Percentiles rank a stretch among this genome's conserved stretches.
Evolutionary conservation across 2,888 invertebrate species (phyloP).

Genomic region (Proisotoma minuta): DNA sequence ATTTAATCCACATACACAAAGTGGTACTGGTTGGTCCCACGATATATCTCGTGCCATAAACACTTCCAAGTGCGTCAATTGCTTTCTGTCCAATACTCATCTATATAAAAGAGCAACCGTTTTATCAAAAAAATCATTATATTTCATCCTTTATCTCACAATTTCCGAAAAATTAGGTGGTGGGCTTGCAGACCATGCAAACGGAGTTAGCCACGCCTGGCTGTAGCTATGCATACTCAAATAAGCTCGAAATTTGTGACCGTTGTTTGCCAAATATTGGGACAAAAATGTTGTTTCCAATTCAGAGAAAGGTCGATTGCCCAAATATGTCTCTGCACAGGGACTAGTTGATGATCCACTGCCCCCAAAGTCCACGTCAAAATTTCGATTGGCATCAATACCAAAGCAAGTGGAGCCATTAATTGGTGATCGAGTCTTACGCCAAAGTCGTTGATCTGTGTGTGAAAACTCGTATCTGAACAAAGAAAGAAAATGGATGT

Average conservation of each 20-base stretch:
- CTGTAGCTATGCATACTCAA: neutral
- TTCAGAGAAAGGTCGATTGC: slow-evolving; percentile 68
- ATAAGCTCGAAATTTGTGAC: neutral
- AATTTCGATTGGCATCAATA: slow-evolving; percentile 72
- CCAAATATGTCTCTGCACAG: slow-evolving; percentile 69
- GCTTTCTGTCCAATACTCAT: neutral
- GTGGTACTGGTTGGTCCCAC: neutral
- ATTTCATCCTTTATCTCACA: too few species aligned
- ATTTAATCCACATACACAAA: neutral
- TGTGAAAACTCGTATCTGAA: neutral
- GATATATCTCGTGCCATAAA: neutral
- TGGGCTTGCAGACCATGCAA: slow-evolving; percentile 56
- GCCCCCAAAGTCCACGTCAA: slow-evolving; percentile 67
- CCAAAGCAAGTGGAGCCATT: neutral
- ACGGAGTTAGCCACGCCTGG: slow-evolving; percentile 64
- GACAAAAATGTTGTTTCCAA: slow-evolving; percentile 50
- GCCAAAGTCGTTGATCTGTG: slow-evolving; percentile 65
- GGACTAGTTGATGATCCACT: slow-evolving; percentile 64
- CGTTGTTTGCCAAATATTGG: neutral
- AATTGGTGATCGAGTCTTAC: slow-evolving; percentile 58
- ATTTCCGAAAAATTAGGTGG: neutral
- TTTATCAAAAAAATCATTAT: too few species aligned
- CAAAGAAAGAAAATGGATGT: neutral
- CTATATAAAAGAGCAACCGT: neutral
- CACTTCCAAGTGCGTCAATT: neutral